Percentiles rank a stretch among this genome's conserved stretches.
Conservation (phyloP, 2,113 vertebrate species). For the Gobiocypris rarus region DNA sequence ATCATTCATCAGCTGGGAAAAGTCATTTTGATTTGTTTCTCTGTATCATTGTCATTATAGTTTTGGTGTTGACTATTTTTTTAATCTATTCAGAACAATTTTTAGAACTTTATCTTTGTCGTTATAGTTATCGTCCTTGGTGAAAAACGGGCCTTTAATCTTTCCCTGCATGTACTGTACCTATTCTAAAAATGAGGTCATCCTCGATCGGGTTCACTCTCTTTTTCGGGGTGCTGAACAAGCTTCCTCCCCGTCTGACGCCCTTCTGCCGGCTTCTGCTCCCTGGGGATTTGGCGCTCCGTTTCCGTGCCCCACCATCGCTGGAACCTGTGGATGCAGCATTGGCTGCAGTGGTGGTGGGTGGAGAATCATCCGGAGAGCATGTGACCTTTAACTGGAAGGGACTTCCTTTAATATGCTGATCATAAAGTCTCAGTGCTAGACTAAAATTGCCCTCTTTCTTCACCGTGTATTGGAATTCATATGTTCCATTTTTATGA, state of each 20-base stretch:
- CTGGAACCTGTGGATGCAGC: constrained; percentile 81
- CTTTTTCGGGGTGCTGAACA: constrained; percentile 92
- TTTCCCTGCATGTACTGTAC: constrained; percentile 74
- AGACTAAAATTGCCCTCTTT: constrained; percentile 95
- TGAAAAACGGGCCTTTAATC: no score
- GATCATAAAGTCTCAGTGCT: constrained; percentile 92
- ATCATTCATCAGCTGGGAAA: no score
- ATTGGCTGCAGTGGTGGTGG: constrained; percentile 75
- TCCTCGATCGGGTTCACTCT: constrained; percentile 98
- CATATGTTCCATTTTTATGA: constrained; percentile 95
- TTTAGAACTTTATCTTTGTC: no score
- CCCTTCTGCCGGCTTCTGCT: constrained; percentile 90
- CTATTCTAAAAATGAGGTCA: constrained; percentile 93
- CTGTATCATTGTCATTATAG: no score
- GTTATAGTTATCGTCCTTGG: no score
- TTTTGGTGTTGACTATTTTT: no score
- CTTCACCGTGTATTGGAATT: constrained; percentile 92
- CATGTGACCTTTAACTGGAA: constrained; percentile 89
- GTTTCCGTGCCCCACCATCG: constrained; percentile 90
- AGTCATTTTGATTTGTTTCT: no score
- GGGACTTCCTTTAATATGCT: constrained; percentile 96
- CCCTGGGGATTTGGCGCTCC: constrained; percentile 91
- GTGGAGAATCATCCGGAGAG: constrained; percentile 79
- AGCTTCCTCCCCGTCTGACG: constrained; percentile 91
- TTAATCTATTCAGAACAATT: no score